These are phyloP conservation scores for Eubasilissa splendida DNA, from an alignment of 2,888 invertebrate species.

Conservation along the genomic window DNA sequence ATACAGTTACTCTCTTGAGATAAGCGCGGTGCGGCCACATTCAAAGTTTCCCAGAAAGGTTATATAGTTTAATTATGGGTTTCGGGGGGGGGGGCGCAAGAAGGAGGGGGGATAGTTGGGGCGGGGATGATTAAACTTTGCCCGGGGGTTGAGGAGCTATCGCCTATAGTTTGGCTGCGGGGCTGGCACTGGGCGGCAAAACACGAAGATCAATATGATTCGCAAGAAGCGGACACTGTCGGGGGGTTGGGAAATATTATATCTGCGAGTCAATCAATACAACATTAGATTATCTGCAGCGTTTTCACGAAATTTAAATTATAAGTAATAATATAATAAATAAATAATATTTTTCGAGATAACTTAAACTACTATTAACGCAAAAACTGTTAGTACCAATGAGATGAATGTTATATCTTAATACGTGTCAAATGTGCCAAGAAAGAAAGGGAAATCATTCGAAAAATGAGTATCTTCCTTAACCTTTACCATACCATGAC, in stretches of 20 bases:
- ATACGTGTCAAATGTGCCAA: too few species aligned
- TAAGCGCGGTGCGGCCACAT: constrained; percentile 54
- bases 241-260: not conserved
- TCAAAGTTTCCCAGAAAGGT: constrained; percentile 58
- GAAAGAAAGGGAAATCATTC: too few species aligned
- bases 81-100: constrained; percentile 33
- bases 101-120: constrained; percentile 36
- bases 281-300: too few species aligned
- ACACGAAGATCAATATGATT: constrained; percentile 39
- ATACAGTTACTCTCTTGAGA: constrained; percentile 57
- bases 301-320: too few species aligned
- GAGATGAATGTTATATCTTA: too few species aligned
- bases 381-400: too few species aligned
- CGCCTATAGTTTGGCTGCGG: constrained; percentile 28
- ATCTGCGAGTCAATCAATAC: too few species aligned
- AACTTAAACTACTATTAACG: too few species aligned
- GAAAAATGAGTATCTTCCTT: too few species aligned
- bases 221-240: constrained; percentile 19
- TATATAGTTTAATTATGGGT: constrained; percentile 43
- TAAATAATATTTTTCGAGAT: too few species aligned
- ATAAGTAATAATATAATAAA: too few species aligned
- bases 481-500: too few species aligned
- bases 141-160: constrained; percentile 28
- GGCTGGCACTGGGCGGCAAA: constrained; percentile 12
- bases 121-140: constrained; percentile 37